A percentile compares a stretch with the other conserved stretches of the same genome.
Conservation (phyloP, 2,113 vertebrate species). For the Saccopteryx bilineata region DNA sequence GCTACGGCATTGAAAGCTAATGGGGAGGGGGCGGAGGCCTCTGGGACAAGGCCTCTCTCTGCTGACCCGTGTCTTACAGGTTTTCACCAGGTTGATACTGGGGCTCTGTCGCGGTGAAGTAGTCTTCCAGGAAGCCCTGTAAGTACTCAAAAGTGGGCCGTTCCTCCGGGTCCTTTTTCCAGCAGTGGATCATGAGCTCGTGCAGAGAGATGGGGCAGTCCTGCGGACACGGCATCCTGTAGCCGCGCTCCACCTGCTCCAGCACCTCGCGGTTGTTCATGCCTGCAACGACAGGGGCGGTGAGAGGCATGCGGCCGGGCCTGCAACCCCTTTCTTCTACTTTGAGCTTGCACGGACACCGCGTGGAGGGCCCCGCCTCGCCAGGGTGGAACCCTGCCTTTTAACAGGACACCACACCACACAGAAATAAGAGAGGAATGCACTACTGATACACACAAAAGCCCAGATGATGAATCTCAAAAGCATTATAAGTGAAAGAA, state of each 20-base stretch:
- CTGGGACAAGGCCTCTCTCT: conserved; percentile 81
- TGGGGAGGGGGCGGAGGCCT: conserved; percentile 80
- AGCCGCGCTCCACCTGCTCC: conserved; percentile 98
- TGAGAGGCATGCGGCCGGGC: background rate
- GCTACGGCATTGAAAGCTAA: conserved; percentile 85
- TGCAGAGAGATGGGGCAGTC: conserved; percentile 98
- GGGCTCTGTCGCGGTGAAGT: conserved; percentile 99
- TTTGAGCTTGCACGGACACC: background rate
- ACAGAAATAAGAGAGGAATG: background rate
- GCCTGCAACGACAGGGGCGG: conserved; percentile 86
- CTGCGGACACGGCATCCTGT: conserved; percentile 97
- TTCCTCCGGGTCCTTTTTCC: conserved; percentile 98
- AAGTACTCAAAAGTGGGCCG: conserved; percentile 98
- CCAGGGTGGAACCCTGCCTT: background rate
- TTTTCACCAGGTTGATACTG: conserved; percentile 99
- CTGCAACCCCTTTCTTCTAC: fast-evolving
- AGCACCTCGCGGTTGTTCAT: conserved; percentile 99
- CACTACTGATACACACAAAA: background rate
- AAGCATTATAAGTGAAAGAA: conserved; percentile 7
- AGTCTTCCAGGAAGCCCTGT: conserved; percentile 99
- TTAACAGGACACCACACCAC: background rate
- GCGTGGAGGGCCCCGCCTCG: background rate
- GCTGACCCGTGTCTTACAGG: conserved; percentile 89
- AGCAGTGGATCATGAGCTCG: conserved; percentile 99
- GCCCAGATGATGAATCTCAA: background rate